Base-by-base conservation (phyloP, 2,888 invertebrate species). In the Xestia sexstrigata region DNA sequence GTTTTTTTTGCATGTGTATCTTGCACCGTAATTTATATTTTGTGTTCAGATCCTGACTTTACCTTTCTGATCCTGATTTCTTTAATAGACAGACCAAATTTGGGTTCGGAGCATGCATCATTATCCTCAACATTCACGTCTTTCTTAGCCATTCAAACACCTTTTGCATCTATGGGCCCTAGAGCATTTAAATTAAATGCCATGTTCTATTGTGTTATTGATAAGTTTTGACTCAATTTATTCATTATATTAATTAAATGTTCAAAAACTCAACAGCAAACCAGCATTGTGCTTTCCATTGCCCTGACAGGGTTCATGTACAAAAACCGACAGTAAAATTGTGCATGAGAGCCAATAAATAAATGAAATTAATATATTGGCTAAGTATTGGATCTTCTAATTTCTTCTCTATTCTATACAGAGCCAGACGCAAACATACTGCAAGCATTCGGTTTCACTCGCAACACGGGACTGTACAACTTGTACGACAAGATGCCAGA, bases 391-490 rank as follows among this genome's bases (percentile, higher is more conserved):
- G 1, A 26, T 30, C 26, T 66, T 11, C 2, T 30, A 30, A 60
- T 26, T 23, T 1, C 7, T 55, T 0, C 8, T n/a, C 5, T 49
- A 2, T 60, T 79, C 11, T 80, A 83, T 73, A 7, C 89, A 97
- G 97, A 94, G 20, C 93, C 94, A 0, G 88, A 94, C 39, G 88
- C 94, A 0, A 95, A 93, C 77, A 26, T 95, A 0, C 91, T 97
- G 0, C 96, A 97, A 88, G 71, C 94, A 66, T 62, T 96, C 7
- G 97, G 97, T 0, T 97, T 97, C 84, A 97, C 96, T 0, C 93
- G 90, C 35, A 92, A 82, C 70, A 97, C 97, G 0, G 93, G 94
- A 0, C 86, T 96, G 0, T 96, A 94, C 83, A 88, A 92, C 60
- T 76, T 97, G 47, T 97, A 95, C 78, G 93, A 95, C 15, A 94